These are phyloP conservation scores for Aphelocoma californica DNA, from an alignment of 2,797 vertebrate species.

Conservation along the genomic window DNA sequence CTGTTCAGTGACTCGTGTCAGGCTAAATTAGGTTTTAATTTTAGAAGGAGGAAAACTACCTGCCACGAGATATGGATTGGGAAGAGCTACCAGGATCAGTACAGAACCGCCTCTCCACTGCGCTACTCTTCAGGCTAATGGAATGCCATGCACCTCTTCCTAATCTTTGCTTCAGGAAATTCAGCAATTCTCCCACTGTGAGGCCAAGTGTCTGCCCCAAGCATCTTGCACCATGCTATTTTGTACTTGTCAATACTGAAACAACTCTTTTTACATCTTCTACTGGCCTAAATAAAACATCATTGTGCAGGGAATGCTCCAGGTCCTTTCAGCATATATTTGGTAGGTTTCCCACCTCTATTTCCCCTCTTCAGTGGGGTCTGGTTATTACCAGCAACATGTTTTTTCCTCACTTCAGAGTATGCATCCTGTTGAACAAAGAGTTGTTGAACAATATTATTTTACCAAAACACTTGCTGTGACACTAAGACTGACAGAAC, in stretches of 20 bases:
- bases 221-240: not conserved
- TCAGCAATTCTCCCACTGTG: not conserved
- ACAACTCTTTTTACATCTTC: not conserved
- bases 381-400: not conserved
- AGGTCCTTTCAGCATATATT: not conserved
- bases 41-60: not conserved
- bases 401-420: not conserved
- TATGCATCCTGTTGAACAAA: not conserved
- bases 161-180: not conserved
- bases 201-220: not conserved
- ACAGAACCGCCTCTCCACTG: not conserved
- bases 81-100: not conserved
- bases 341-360: not conserved
- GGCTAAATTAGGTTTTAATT: slow-evolving; percentile 7
- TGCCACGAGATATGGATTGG: not conserved
- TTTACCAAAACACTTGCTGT: not conserved
- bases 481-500: not conserved
- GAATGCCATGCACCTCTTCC: not conserved
- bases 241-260: not conserved
- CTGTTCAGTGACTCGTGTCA: not conserved
- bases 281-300: not conserved
- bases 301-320: not conserved
- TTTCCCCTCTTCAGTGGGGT: not conserved
- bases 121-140: not conserved
- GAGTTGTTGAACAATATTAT: not conserved